A percentile compares a stretch with the other conserved stretches of the same genome.
Evolutionary conservation across 2,888 invertebrate species (phyloP).

Genomic region (Sympetrum striolatum): DNA sequence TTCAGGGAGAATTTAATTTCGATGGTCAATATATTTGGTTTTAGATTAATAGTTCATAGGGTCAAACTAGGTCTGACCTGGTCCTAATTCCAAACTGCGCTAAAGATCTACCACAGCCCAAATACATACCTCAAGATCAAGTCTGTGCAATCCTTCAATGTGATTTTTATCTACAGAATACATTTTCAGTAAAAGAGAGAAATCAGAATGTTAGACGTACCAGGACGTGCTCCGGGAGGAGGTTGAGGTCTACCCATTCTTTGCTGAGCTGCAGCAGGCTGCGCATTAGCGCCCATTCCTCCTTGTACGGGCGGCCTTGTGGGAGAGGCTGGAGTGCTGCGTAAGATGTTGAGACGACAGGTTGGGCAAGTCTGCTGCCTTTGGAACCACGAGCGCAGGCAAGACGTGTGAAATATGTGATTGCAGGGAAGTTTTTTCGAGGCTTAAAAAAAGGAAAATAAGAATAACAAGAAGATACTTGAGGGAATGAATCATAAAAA

Average conservation of each 20-base stretch:
- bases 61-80: too few relatives aligned
- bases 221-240: not conserved
- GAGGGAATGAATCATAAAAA: too few relatives aligned
- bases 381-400: constrained; percentile 98
- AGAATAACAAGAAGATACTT: not conserved
- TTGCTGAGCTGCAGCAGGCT: not conserved
- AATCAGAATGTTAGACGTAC: too few relatives aligned
- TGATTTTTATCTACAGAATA: not conserved
- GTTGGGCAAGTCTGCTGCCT: constrained; percentile 99
- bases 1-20: too few relatives aligned
- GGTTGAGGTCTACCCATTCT: not conserved
- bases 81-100: too few relatives aligned
- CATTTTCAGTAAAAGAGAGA: too few relatives aligned
- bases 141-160: too few relatives aligned
- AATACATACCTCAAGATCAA: too few relatives aligned
- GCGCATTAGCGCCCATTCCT: constrained; percentile 44
- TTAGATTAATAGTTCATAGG: too few relatives aligned
- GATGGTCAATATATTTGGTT: too few relatives aligned
- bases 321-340: constrained; percentile 57
- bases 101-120: too few relatives aligned
- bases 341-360: constrained; percentile 87
- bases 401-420: constrained; percentile 98
- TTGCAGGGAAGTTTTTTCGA: constrained; percentile 98
- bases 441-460: constrained; percentile 60
- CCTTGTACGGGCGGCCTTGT: constrained; percentile 59